phyloP scores from a whole-genome alignment of 2,797 vertebrate genomes.

The Molossus alvarezi region DNA sequence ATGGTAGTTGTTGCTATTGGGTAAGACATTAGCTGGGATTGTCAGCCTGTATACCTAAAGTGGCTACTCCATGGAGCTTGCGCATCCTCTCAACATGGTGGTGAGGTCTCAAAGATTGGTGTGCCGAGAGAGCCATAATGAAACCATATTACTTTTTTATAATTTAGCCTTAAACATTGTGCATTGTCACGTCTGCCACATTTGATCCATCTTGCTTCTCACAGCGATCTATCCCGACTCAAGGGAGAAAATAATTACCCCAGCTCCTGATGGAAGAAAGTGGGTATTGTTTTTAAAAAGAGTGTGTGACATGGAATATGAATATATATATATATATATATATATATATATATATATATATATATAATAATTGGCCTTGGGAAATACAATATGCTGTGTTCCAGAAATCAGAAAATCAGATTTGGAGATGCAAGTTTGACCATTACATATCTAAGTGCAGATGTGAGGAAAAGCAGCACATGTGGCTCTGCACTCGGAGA shows the following conservation, averaged over 20 bases:
- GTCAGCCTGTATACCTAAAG: too few relatives aligned
- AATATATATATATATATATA: fast-evolving
- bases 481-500: not conserved
- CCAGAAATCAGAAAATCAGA: not conserved
- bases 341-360: fast-evolving
- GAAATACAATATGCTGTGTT: not conserved
- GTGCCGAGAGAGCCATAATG: not conserved
- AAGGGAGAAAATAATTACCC: not conserved
- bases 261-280: not conserved
- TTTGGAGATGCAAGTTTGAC: not conserved
- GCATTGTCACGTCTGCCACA: not conserved
- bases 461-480: not conserved
- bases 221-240: not conserved
- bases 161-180: not conserved
- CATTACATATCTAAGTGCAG: not conserved
- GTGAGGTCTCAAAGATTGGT: not conserved
- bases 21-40: not conserved
- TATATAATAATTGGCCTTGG: not conserved
- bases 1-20: not conserved
- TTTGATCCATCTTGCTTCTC: not conserved
- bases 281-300: not conserved
- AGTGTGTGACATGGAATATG: not conserved
- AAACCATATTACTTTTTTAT: not conserved
- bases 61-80: fast-evolving
- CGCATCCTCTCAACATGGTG: not conserved